Percentiles rank a stretch among this genome's conserved stretches.
Conservation (phyloP, 2,888 invertebrate species). For the Drosophila sordidapex region DNA sequence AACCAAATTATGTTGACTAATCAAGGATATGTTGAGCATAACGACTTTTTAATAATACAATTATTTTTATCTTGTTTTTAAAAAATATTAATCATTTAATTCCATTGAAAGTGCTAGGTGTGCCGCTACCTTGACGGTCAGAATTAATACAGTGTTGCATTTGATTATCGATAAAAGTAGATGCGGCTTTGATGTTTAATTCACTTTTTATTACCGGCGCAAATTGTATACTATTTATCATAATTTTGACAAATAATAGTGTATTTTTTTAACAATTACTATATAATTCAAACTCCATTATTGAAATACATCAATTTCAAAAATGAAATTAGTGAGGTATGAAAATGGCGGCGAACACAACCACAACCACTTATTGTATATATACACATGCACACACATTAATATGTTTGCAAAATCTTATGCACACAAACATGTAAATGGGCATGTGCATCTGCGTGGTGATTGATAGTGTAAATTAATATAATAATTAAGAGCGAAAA, state of each 20-base stretch:
- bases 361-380: background rate
- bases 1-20: background rate
- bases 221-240: conserved; percentile 25
- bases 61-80: background rate
- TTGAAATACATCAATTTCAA: conserved; percentile 28
- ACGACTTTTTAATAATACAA: background rate
- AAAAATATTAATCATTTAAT: background rate
- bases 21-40: background rate
- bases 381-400: conserved; percentile 9
- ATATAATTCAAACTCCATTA: background rate
- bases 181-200: conserved; percentile 34
- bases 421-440: conserved; percentile 2
- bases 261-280: background rate
- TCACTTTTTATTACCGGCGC: conserved; percentile 36
- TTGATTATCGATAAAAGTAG: conserved; percentile 24
- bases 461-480: conserved; percentile 1
- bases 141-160: background rate
- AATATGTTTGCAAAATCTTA: conserved; percentile 20
- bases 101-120: background rate
- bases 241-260: conserved; percentile 8
- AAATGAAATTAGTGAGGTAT: conserved; percentile 74
- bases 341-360: conserved; percentile 23
- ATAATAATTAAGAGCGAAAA: background rate
- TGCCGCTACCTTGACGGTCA: conserved; percentile 30
- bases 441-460: conserved; percentile 19